These are phyloP conservation scores for Dolichotis patagonum DNA, from an alignment of 2,113 vertebrate species.

Conservation along the genomic window DNA sequence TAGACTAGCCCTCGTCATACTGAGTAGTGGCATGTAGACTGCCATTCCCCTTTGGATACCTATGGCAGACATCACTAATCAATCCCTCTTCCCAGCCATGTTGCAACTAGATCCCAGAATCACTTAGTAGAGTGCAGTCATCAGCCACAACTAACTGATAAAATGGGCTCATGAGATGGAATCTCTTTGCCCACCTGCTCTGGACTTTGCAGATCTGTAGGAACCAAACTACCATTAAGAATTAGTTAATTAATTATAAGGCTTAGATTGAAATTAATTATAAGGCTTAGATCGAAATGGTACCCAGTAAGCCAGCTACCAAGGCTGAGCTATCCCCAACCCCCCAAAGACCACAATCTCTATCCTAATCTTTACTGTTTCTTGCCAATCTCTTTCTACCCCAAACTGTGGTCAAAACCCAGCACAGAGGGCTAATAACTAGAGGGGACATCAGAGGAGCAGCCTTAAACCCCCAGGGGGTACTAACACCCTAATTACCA, in stretches of 20 bases:
- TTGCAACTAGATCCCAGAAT: neutral
- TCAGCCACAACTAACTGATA: neutral
- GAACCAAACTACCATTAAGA: neutral
- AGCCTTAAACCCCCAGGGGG: neutral
- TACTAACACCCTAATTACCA: constrained; percentile 85
- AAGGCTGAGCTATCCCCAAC: neutral
- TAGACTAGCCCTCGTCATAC: neutral
- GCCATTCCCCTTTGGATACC: neutral
- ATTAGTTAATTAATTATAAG: neutral
- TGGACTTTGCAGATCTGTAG: neutral
- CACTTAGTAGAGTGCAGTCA: accelerated
- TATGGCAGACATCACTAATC: constrained; percentile 40
- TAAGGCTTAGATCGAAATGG: neutral
- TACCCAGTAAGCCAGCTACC: neutral
- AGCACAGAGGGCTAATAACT: accelerated
- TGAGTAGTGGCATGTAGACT: neutral
- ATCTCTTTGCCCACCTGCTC: neutral
- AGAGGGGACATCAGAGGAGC: accelerated
- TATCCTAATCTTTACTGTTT: neutral
- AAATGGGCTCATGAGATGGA: neutral
- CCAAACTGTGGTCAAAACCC: neutral
- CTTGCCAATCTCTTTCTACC: neutral
- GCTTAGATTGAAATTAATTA: neutral
- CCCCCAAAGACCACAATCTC: neutral
- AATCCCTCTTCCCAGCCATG: neutral